Base-by-base conservation (phyloP, 2,113 vertebrate species). In the Xyrauchen texanus region DNA sequence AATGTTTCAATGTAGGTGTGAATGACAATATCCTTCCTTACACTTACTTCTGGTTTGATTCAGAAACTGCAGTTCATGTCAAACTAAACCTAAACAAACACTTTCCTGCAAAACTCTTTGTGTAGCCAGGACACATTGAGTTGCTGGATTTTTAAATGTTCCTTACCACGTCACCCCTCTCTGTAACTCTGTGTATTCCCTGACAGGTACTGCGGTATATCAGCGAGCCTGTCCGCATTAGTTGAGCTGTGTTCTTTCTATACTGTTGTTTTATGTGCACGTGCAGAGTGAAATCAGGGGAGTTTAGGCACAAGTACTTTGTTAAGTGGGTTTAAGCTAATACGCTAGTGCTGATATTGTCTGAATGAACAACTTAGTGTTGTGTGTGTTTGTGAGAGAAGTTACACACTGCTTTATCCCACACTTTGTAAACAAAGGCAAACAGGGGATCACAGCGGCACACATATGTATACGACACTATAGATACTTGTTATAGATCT, bases 261-360 rank as follows among this genome's bases (percentile, higher is more conserved):
- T 34, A 42, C 11, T 57, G 64, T 73, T 57, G 21, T 75, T 13
- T 73, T 63, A 63, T 12, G 44, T 45, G 49, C 34, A 7, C 74
- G 64, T 60, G 46, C 46, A 34, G 58, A 61, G 42, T 42, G 44
- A 7, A 6, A 7, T 49, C 42, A 70, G 15, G 47, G 4, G 47
- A 34, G 58, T 66, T 58, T 53, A 58, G 49, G 67, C 21, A 63
- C 71, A 77, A 76, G 75, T 76, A 77, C 68, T 82, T 82, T 63
- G 3, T 34, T 34, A 34, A 34, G 21, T 34, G 21, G 34, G 44
- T 75, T 72, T 49, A 44, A 63, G 65, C 57, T 68, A 66, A 71
- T 79, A 64, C 58, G 52, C 12, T 51, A 66, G 61, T 13, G 49
- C 60, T 65, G 52, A 77, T 71, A 42, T 15, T 66, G 44, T 58